Conservation (phyloP, 2,113 vertebrate genomes). For the Malurus melanocephalus region DNA sequence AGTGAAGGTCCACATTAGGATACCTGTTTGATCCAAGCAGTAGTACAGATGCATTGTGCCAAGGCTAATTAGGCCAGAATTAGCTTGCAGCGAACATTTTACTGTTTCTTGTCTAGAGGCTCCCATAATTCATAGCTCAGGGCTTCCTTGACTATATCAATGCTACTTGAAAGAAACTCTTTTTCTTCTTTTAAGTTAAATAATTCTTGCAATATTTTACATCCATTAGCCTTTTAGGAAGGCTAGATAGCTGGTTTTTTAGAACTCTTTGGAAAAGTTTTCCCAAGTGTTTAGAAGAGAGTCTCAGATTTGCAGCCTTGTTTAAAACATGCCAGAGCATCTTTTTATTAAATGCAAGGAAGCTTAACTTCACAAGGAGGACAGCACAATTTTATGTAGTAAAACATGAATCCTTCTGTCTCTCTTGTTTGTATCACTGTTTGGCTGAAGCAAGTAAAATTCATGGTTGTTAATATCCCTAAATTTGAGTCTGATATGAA, state of each 20-base stretch:
- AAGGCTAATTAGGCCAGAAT: not conserved
- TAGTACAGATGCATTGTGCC: not conserved
- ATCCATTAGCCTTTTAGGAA: not conserved
- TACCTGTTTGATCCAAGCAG: not conserved
- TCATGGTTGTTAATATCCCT: not conserved
- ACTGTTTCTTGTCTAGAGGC: not conserved
- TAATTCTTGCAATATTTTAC: not conserved
- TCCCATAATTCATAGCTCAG: not conserved
- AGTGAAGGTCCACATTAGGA: not conserved
- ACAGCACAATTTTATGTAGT: not conserved
- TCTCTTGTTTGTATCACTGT: not conserved
- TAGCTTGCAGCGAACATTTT: not conserved
- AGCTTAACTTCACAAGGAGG: not conserved
- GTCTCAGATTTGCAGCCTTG: not conserved
- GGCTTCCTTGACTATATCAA: not conserved
- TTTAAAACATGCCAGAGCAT: not conserved
- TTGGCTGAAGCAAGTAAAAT: not conserved
- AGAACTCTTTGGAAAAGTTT: not conserved
- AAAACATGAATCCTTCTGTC: not conserved
- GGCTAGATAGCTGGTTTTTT: not conserved
- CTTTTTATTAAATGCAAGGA: not conserved
- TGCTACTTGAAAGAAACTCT: not conserved
- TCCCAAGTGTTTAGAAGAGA: not conserved
- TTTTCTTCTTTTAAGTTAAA: not conserved
- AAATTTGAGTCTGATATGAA: not conserved